These are phyloP conservation scores for Notechis scutatus DNA, from an alignment of 2,113 vertebrate genomes.

Conservation along the genomic window DNA sequence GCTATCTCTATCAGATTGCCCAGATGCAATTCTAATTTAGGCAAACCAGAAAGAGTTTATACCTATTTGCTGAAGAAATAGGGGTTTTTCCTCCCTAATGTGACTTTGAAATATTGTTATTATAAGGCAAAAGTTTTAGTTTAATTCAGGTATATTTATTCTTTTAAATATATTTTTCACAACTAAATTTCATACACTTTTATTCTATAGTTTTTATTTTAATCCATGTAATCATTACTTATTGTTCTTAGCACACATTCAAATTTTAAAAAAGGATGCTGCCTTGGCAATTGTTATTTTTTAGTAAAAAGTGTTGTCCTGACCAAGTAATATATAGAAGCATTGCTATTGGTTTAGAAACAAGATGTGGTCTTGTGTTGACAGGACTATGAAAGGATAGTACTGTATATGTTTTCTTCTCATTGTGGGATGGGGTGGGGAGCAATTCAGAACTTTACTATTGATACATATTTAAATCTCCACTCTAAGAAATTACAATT, in stretches of 20 bases:
- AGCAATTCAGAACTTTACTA: not conserved
- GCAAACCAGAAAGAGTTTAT: not conserved
- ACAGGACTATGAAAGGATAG: not conserved
- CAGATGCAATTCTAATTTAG: not conserved
- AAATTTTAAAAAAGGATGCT: not conserved
- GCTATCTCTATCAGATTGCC: not conserved
- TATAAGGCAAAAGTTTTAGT: not conserved
- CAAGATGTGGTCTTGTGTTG: not conserved
- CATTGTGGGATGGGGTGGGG: not conserved
- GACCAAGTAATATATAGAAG: not conserved
- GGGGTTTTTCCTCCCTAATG: not conserved
- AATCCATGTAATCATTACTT: not conserved
- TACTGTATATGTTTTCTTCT: not conserved
- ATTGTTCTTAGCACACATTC: not conserved
- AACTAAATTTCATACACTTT: not conserved
- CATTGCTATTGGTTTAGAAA: not conserved
- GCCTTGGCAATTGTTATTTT: slow-evolving; percentile 11
- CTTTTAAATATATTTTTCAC: not conserved
- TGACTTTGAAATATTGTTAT: not conserved
- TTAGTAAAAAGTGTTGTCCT: not conserved
- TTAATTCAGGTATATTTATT: not conserved
- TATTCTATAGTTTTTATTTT: not conserved
- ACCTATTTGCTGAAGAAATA: not conserved
- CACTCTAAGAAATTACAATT: not conserved
- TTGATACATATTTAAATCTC: not conserved